Base-by-base conservation (phyloP, 2,113 vertebrate species). In the Chamaetylas fuelleborni region DNA sequence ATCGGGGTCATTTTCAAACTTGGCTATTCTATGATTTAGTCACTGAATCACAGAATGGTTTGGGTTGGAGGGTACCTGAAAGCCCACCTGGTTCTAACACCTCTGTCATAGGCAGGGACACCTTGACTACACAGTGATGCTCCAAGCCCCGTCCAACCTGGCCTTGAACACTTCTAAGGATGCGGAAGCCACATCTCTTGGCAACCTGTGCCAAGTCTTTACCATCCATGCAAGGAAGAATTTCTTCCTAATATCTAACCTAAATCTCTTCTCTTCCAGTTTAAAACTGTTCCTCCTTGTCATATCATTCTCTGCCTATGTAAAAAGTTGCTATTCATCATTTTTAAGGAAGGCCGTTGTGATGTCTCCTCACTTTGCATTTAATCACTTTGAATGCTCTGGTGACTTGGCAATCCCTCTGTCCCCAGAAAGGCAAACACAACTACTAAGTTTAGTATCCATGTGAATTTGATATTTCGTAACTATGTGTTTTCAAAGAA, bases 401-500 rank as follows among this genome's bases (percentile, higher is more conserved):
- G 25, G 28, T 38, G 29, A 6, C 0, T 80, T 31, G 36, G 20
- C 58, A 40, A 1, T 51, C 25, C 10, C 38, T 50, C 19, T 29
- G 58, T 60, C 54, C 23, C 23, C 13, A 40, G 19, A n/a, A 57
- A 23, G 25, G 22, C 36, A 47, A 65, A 42, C 1, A 0, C 5
- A 36, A 15, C 19, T 33, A 18, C 5, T 19, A 10, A 42, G 12
- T 29, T n/a, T 31, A 6, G 23, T 22, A 14, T 64, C 33, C 64
- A 6, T 29, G 45, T 62, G 56, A 58, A 47, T 8, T 24, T n/a
- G 22, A 2, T 43, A 2, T n/a, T 76, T 69, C 43, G 11, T 71
- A 77, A 28, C 15, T 1, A 2, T 1, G 0, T 43, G 2, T 58
- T 82, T 58, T 51, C 38, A 62, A 51, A 51, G 61, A 54, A 17